These are phyloP conservation scores for Chrysogorgia sp. DNA, from an alignment of 92 coral and sea anemone genomes.

Conservation along the genomic window DNA sequence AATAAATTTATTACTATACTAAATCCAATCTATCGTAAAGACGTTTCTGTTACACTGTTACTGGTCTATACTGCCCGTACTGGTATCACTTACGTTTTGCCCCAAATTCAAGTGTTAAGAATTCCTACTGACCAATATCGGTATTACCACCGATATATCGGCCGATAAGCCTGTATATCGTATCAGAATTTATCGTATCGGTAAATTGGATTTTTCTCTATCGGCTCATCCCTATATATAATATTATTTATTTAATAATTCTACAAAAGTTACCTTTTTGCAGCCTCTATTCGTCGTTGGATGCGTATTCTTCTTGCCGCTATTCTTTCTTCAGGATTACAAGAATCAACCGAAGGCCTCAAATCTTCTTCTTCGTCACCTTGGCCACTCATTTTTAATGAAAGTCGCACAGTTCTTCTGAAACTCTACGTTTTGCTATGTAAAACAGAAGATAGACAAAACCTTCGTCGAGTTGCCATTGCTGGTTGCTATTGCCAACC, in stretches of 20 bases:
- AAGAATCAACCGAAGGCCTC: slow-evolving; percentile 96
- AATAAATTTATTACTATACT: too few relatives aligned
- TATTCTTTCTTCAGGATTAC: slow-evolving; percentile 90
- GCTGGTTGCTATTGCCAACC: too few relatives aligned
- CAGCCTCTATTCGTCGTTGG: slow-evolving; percentile 90
- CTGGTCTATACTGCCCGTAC: neutral
- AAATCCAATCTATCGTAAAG: too few relatives aligned
- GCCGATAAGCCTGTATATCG: neutral
- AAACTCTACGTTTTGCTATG: too few relatives aligned
- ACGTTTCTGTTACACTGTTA: too few relatives aligned
- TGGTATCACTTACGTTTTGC: too few relatives aligned
- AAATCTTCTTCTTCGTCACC: slow-evolving; percentile 94
- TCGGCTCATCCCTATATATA: neutral
- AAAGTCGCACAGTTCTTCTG: neutral
- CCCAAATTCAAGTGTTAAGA: too few relatives aligned
- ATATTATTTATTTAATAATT: neutral
- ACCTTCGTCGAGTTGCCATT: too few relatives aligned
- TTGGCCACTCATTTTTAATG: slow-evolving; percentile 17
- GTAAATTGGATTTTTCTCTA: too few relatives aligned
- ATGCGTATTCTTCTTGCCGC: slow-evolving; percentile 96
- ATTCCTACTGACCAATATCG: too few relatives aligned
- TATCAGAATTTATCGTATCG: too few relatives aligned
- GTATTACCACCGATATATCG: neutral
- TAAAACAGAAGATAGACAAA: too few relatives aligned
- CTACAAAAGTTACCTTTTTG: slow-evolving; percentile 70